Conservation (phyloP, 2,797 vertebrate genomes). For the Leuciscus waleckii region DNA sequence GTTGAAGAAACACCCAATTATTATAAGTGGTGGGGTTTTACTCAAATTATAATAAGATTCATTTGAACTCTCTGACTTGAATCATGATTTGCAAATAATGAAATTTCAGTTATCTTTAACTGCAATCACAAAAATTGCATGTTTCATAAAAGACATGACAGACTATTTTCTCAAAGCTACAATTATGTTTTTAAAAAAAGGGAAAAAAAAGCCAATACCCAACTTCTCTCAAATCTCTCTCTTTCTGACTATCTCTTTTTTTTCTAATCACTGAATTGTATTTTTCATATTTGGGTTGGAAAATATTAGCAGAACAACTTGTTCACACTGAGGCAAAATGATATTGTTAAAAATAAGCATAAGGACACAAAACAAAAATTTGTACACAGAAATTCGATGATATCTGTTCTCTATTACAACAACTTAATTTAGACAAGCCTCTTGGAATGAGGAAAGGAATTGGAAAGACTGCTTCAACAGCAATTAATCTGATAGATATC, state of each 20-base stretch:
- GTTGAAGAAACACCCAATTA: conserved; percentile 12
- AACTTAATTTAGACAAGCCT: conserved; percentile 84
- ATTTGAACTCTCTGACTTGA: conserved; percentile 18
- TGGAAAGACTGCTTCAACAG: conserved; percentile 61
- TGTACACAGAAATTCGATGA: conserved; percentile 98
- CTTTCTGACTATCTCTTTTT: conserved; percentile 54
- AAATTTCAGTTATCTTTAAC: conserved; percentile 7
- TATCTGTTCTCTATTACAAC: conserved; percentile 94
- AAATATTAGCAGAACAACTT: conserved; percentile 73
- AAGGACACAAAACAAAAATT: conserved; percentile 68
- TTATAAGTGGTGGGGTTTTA: conserved; percentile 11
- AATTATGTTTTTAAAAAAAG: neutral
- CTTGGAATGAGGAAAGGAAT: conserved; percentile 69
- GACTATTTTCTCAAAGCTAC: conserved; percentile 32
- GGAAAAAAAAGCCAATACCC: conserved; percentile 66
- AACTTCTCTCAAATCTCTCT: conserved; percentile 76
- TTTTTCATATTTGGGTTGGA: conserved; percentile 65
- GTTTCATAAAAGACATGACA: conserved; percentile 59
- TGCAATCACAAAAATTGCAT: neutral
- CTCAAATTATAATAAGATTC: neutral
- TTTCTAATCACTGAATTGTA: conserved; percentile 57
- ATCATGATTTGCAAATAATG: neutral
- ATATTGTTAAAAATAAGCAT: conserved; percentile 63
- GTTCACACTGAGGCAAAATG: conserved; percentile 75
- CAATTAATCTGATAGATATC: conserved; percentile 74